Conservation (phyloP, 2,797 vertebrate species). For the Channallabes apus region DNA sequence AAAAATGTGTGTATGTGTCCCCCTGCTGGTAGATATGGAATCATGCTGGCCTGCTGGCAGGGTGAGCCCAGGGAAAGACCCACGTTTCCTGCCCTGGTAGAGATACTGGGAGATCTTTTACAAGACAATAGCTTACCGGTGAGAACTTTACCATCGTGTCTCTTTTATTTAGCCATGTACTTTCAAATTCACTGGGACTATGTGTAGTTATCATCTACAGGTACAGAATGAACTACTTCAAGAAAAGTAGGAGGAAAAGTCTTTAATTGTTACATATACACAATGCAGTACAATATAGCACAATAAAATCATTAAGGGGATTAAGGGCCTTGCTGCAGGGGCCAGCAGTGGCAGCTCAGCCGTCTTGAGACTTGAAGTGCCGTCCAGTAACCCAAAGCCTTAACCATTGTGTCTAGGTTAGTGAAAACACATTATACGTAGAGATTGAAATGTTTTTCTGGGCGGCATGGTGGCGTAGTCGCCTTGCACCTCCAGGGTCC, state of each 20-base stretch:
- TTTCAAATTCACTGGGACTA: neutral
- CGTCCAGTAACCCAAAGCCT: neutral
- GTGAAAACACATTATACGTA: no score
- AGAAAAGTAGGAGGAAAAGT: neutral
- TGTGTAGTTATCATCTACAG: neutral
- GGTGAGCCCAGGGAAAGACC: constrained; percentile 92
- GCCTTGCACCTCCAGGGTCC: no score
- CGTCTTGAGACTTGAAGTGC: neutral
- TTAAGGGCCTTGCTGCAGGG: neutral
- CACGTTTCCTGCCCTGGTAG: constrained; percentile 87
- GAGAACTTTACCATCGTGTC: constrained; percentile 50
- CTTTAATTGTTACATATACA: neutral
- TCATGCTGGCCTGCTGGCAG: constrained; percentile 98
- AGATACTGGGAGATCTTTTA: constrained; percentile 91
- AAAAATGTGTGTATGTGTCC: constrained; percentile 46
- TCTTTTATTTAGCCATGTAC: neutral
- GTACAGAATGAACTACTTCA: neutral
- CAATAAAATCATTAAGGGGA: neutral
- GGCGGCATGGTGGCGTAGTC: no score
- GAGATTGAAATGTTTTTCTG: no score
- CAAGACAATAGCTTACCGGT: constrained; percentile 88
- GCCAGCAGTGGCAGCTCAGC: neutral
- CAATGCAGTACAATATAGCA: neutral
- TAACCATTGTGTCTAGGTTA: neutral
- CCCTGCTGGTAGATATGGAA: constrained; percentile 83